Percentiles rank a stretch among this genome's conserved stretches.
Conservation (phyloP, 2,888 invertebrate species). For the Chesias legatella region DNA sequence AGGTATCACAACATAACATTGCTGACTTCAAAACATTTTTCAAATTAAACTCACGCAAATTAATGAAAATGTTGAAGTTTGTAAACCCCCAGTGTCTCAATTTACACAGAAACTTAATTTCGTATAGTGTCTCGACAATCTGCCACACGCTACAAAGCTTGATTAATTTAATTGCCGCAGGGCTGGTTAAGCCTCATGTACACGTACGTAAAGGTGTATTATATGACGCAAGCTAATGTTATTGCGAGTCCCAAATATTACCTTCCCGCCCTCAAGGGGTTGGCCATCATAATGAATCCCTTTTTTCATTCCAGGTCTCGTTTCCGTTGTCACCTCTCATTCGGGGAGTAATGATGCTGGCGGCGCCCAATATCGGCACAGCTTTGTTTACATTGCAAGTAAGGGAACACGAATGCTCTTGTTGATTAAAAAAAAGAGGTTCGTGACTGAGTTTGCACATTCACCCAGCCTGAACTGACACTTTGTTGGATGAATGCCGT, state of each 20-base stretch:
- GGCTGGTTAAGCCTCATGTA: slow-evolving; percentile 29
- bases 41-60: slow-evolving; percentile 11
- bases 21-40: slow-evolving; percentile 5
- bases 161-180: slow-evolving; percentile 42
- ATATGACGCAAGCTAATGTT: slow-evolving; percentile 16
- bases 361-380: slow-evolving; percentile 20
- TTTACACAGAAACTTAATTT: slow-evolving; percentile 30
- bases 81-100: slow-evolving; percentile 24
- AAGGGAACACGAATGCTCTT: slow-evolving; percentile 5
- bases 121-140: slow-evolving; percentile 35
- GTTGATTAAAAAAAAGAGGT: slow-evolving; percentile 13
- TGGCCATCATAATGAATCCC: slow-evolving; percentile 29
- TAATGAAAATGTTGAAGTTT: slow-evolving; percentile 18
- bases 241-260: slow-evolving; percentile 27
- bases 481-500: no score
- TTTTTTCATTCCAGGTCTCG: slow-evolving; percentile 28
- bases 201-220: slow-evolving; percentile 23
- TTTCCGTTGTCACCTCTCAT: slow-evolving; percentile 29
- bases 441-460: slow-evolving; percentile 1
- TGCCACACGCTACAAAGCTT: slow-evolving; percentile 38
- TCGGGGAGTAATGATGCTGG: slow-evolving; percentile 22
- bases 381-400: slow-evolving; percentile 21
- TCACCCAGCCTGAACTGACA: no score
- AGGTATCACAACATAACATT: slow-evolving; percentile 11
- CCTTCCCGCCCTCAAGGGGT: slow-evolving; percentile 29